Percentiles rank a stretch among this genome's conserved stretches.
phyloP scores from a whole-genome alignment of 2,888 invertebrate species.

The Lasioglossum malachurum region DNA sequence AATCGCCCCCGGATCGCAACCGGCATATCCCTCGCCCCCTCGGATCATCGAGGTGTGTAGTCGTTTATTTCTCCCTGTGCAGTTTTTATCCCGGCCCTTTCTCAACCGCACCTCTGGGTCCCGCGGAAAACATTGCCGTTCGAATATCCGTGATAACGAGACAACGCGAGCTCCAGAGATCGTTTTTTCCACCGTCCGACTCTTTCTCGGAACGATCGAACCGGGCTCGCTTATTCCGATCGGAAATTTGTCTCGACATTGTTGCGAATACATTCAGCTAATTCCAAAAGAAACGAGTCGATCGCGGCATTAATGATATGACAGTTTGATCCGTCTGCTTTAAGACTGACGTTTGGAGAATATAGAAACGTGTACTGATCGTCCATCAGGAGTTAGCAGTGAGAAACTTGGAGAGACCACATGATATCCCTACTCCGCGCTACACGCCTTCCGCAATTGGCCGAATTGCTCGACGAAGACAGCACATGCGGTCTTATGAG shows the following conservation, averaged over 20 bases:
- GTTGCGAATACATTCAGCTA: not conserved
- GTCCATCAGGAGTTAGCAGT: too few relatives aligned
- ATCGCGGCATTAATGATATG: too few relatives aligned
- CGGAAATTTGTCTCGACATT: not conserved
- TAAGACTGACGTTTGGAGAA: too few relatives aligned
- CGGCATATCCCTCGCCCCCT: constrained; percentile 2
- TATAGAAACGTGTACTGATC: too few relatives aligned
- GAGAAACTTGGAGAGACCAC: too few relatives aligned
- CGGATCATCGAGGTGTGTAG: constrained; percentile 25
- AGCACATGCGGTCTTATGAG: too few relatives aligned
- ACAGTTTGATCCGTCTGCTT: too few relatives aligned
- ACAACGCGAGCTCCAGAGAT: not conserved
- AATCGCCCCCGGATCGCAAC: constrained; percentile 38
- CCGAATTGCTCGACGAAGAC: too few relatives aligned
- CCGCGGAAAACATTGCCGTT: not conserved
- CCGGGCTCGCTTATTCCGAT: not conserved
- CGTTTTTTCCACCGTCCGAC: not conserved
- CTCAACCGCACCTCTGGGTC: not conserved
- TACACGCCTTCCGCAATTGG: too few relatives aligned
- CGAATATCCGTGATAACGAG: constrained; percentile 3
- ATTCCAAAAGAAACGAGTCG: not conserved
- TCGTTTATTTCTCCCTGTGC: constrained; percentile 24
- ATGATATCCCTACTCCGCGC: too few relatives aligned
- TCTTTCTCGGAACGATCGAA: not conserved
- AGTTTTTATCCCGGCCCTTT: not conserved